These are phyloP conservation scores for Naja naja DNA, from an alignment of 2,113 vertebrate genomes.

Conservation along the genomic window DNA sequence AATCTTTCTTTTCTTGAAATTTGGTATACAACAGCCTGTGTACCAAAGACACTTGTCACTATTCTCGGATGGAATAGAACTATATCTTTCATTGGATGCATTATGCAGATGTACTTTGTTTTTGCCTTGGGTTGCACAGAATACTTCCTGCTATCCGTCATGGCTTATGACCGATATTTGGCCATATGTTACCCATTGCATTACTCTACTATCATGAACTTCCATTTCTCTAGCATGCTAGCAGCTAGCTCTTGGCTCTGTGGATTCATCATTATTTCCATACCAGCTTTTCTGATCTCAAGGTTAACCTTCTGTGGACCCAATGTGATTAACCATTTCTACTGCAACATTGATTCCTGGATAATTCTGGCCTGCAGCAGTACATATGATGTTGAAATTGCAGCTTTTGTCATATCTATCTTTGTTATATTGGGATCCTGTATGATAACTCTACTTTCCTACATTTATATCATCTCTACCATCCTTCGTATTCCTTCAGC, in stretches of 20 bases:
- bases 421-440: slow-evolving; percentile 26
- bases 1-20: slow-evolving; percentile 43
- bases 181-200: slow-evolving; percentile 37
- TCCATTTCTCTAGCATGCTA: slow-evolving; percentile 20
- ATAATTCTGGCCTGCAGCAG: slow-evolving; percentile 40
- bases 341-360: slow-evolving; percentile 41
- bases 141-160: slow-evolving; percentile 23
- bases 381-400: not conserved
- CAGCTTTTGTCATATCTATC: slow-evolving; percentile 39
- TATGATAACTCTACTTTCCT: slow-evolving; percentile 31
- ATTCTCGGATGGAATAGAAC: slow-evolving; percentile 10
- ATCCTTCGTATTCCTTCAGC: slow-evolving; percentile 28
- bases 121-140: slow-evolving; percentile 8
- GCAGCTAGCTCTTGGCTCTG: slow-evolving; percentile 28
- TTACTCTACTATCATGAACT: slow-evolving; percentile 31
- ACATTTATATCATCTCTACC: slow-evolving; percentile 29
- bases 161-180: slow-evolving; percentile 29
- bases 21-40: slow-evolving; percentile 17
- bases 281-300: slow-evolving; percentile 25
- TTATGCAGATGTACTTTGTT: slow-evolving; percentile 27
- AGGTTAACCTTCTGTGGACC: slow-evolving; percentile 36
- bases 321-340: slow-evolving; percentile 43
- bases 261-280: slow-evolving; percentile 41
- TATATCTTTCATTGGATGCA: slow-evolving; percentile 14
- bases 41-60: slow-evolving; percentile 12